phyloP scores from a whole-genome alignment of 2,888 invertebrate species.

The Drosophila longiperda region DNA sequence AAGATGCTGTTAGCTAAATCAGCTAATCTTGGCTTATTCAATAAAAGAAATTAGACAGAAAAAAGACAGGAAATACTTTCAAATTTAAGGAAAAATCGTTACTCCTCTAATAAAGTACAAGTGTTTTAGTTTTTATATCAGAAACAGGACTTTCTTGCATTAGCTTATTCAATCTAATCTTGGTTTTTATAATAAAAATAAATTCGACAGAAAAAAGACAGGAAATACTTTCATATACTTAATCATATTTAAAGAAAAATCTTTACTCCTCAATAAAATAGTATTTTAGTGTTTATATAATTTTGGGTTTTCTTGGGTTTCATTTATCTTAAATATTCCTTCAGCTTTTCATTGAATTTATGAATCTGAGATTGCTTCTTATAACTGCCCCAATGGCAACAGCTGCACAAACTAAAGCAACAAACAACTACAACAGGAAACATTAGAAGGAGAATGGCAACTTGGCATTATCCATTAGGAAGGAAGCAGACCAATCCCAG shows the following conservation, averaged over 20 bases:
- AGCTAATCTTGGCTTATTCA: neutral
- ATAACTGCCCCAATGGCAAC: constrained; percentile 26
- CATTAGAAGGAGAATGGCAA: neutral
- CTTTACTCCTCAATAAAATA: neutral
- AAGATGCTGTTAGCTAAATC: neutral
- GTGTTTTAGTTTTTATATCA: neutral
- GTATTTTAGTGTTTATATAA: neutral
- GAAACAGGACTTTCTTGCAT: too few species aligned
- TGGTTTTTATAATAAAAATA: too few species aligned
- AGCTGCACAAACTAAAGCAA: constrained; percentile 50
- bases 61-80: too few species aligned
- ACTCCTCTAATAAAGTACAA: neutral
- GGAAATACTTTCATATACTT: neutral
- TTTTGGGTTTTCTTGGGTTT: neutral
- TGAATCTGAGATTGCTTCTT: constrained; percentile 3
- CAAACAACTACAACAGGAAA: constrained; percentile 14
- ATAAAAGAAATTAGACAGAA: neutral
- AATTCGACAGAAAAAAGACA: too few species aligned
- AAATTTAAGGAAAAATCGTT: neutral
- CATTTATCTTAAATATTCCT: neutral
- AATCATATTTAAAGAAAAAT: neutral
- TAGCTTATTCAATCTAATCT: too few species aligned
- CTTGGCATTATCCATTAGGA: constrained; percentile 9
- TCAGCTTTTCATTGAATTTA: neutral
- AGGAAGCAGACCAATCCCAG: constrained; percentile 25